Conservation (phyloP, 1,140 invertebrate species). For the Rhagoletis zephyria region DNA sequence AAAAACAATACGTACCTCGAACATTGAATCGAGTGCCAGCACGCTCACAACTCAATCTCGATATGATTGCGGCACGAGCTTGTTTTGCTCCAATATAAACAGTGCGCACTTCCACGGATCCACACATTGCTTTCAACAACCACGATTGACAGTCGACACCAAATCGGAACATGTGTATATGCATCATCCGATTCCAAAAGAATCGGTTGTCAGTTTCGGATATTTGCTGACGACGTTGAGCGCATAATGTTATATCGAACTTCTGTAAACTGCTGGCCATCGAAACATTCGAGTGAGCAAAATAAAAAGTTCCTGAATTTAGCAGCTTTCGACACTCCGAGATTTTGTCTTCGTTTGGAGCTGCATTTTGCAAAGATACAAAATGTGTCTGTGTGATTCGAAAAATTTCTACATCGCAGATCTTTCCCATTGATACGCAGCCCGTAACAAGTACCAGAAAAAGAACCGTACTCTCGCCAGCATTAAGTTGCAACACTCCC, state of each 20-base stretch:
- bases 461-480: conserved; percentile 85
- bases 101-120: conserved; percentile 94
- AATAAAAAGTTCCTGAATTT: conserved; percentile 97
- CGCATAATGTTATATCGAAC: conserved; percentile 93
- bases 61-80: conserved; percentile 93
- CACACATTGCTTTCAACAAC: conserved; percentile 95
- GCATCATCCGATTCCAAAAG: conserved; percentile 96
- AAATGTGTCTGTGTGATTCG: conserved; percentile 93
- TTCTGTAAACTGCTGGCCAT: conserved; percentile 71
- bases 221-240: conserved; percentile 87
- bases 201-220: conserved; percentile 92
- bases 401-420: conserved; percentile 93
- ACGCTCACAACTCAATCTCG: conserved; percentile 95
- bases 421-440: conserved; percentile 94
- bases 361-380: conserved; percentile 84
- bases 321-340: conserved; percentile 88
- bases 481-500: conserved; percentile 89
- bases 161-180: conserved; percentile 91
- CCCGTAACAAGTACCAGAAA: conserved; percentile 95
- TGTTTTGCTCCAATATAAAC: conserved; percentile 94
- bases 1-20: conserved; percentile 75
- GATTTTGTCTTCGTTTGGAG: conserved; percentile 84
- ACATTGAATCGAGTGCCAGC: conserved; percentile 98
- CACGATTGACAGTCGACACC: conserved; percentile 90
- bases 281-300: conserved; percentile 81